Evolutionary conservation across 2,797 vertebrate species (phyloP), one percentile per base, ranked within the genome.

Genomic region (Sebastes trivittatus): DNA sequence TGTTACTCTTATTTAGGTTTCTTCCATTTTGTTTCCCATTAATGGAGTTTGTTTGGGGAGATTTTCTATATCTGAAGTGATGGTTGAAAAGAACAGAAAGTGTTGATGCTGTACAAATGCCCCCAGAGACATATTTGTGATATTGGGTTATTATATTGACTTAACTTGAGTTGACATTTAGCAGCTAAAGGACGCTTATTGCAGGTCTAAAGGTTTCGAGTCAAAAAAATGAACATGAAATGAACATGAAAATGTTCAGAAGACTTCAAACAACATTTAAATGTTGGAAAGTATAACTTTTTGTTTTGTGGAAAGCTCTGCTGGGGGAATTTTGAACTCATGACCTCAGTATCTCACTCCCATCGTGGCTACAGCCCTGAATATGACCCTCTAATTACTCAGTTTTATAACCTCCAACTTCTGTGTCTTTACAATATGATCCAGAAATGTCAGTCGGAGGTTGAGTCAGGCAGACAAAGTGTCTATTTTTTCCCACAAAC

Each of bases 401-500:
- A 38, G 9, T 71, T 69, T 69, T 11, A 29, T 34, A 70, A 54
- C 46, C 29, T 36, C 25, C 16, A 7, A 16, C 49, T 61, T 34
- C 7, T 58, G 38, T 25, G 18, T 49, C 27, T 9, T n/a, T 25
- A 11, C 54, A 27, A 46, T 14, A 2, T 56, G 58, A 68, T 80
- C 59, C 30, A 77, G 62, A 83, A 72, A 61, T 14, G 75, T 74
- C 74, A 64, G 52, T 0, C 55, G 64, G 65, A 66, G 38, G 30
- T 25, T 59, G 73, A 77, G 22, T 46, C 32, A 23, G 16, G n/a
- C 71, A 66, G 71, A 80, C 52, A 77, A 61, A 73, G 52, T 8
- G 64, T 59, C 64, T 80, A 34, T 38, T 78, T 87, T 72, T 68
- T 73, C 75, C 66, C 49, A 7, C 68, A 58, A 5, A 64, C 62